phyloP scores from a whole-genome alignment of 2,113 vertebrate species.

The Chauna torquata region DNA sequence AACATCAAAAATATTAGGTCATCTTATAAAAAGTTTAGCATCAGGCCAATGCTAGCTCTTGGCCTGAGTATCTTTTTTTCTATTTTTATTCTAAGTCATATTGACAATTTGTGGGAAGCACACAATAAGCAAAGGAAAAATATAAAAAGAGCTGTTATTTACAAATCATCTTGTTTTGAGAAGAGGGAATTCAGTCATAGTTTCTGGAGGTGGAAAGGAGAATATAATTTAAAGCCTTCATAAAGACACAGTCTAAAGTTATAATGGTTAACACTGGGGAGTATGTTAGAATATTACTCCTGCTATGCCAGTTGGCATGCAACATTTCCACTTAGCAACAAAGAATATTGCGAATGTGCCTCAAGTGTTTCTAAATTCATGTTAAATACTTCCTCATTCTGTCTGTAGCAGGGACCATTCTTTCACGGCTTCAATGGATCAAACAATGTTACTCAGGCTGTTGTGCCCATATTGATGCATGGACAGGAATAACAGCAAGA shows the following conservation, averaged over 20 bases:
- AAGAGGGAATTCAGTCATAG: neutral
- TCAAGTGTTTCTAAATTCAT: slow-evolving; percentile 52
- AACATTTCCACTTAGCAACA: slow-evolving; percentile 14
- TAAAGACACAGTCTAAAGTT: neutral
- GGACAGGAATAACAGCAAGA: neutral
- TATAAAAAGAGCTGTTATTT: neutral
- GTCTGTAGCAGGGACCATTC: neutral
- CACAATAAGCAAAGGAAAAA: neutral
- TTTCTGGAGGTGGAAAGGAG: slow-evolving; percentile 6
- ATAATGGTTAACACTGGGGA: neutral
- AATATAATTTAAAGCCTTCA: slow-evolving; percentile 24
- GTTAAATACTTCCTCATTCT: slow-evolving; percentile 51
- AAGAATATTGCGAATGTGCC: slow-evolving; percentile 14
- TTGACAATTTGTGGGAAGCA: neutral
- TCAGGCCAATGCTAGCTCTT: neutral
- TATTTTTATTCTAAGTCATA: neutral
- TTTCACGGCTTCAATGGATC: slow-evolving; percentile 13
- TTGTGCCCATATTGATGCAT: neutral
- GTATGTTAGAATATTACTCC: slow-evolving; percentile 1
- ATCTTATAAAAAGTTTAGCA: neutral
- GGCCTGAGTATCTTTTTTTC: neutral
- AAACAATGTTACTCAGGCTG: neutral
- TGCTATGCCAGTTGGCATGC: slow-evolving; percentile 10
- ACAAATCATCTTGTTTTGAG: neutral
- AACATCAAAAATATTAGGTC: neutral